Conservation (phyloP, 2,888 invertebrate species). For the Dryobota labecula region DNA sequence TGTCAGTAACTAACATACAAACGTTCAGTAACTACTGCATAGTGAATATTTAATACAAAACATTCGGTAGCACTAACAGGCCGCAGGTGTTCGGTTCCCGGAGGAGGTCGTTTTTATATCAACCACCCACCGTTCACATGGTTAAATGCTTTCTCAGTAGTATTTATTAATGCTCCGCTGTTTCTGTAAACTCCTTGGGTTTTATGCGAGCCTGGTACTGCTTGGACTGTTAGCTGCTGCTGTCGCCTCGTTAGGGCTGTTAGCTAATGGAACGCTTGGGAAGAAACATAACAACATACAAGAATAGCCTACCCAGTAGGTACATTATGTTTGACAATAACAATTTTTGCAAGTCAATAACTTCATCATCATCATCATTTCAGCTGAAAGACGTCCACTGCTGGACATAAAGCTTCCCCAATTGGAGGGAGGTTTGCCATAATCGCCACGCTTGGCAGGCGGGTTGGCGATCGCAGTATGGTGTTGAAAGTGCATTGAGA, state of each 20-base stretch:
- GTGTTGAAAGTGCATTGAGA: no score
- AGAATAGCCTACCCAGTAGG: not conserved
- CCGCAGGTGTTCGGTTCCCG: slow-evolving; percentile 48
- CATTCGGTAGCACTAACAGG: slow-evolving; percentile 39
- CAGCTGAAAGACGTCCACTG: no score
- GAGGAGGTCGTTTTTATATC: slow-evolving; percentile 49
- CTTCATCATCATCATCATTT: no score
- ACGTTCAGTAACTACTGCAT: slow-evolving; percentile 13
- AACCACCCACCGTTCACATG: slow-evolving; percentile 15
- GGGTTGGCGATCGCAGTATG: no score
- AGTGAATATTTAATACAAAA: slow-evolving; percentile 55
- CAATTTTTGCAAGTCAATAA: no score
- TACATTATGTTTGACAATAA: not conserved
- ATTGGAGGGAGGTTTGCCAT: no score
- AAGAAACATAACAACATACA: not conserved
- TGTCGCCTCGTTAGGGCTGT: not conserved
- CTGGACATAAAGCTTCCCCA: no score
- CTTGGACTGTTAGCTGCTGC: not conserved
- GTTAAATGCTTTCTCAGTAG: slow-evolving; percentile 45
- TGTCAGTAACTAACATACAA: slow-evolving; percentile 25
- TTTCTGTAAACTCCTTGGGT: slow-evolving; percentile 38
- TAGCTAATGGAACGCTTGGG: slow-evolving; percentile 13
- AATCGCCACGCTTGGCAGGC: no score
- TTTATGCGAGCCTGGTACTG: slow-evolving; percentile 45
- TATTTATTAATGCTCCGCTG: slow-evolving; percentile 32